A percentile compares a stretch with the other conserved stretches of the same genome.
Conservation (phyloP, 2,888 invertebrate genomes). For the Theodoxus fluviatilis region DNA sequence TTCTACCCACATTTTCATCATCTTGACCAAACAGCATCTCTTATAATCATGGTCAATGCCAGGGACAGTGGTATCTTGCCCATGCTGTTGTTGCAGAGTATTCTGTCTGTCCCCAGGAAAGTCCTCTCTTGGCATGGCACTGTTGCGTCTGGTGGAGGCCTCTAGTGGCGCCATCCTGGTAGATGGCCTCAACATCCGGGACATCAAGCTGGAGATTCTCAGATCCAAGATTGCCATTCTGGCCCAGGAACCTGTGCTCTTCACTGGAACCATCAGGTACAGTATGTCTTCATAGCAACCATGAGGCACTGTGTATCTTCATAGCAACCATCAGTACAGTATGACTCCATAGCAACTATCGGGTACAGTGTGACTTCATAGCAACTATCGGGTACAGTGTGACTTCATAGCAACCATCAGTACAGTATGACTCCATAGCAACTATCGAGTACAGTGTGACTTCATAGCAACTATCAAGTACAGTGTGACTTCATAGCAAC, state of each 20-base stretch:
- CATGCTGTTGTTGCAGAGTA: background rate
- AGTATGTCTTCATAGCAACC: background rate
- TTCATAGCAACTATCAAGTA: background rate
- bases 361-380: background rate
- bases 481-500: background rate
- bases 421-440: background rate
- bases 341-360: background rate
- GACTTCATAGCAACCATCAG: too few relatives aligned
- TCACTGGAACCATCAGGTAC: constrained; percentile 71
- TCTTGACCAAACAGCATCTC: too few relatives aligned
- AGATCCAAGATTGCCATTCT: constrained; percentile 67
- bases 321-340: background rate
- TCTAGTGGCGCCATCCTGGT: constrained; percentile 69
- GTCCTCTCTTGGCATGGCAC: constrained; percentile 70
- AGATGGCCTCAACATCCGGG: constrained; percentile 69
- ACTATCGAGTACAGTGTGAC: background rate
- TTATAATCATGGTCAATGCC: background rate
- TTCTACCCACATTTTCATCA: too few relatives aligned
- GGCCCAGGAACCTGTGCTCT: constrained; percentile 74
- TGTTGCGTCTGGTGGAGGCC: constrained; percentile 72
- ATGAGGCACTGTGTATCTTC: background rate
- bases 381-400: background rate
- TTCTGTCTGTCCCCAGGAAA: constrained; percentile 68
- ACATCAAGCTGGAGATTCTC: constrained; percentile 68
- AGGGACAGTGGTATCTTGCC: background rate